Evolutionary conservation across 2,113 vertebrate species (phyloP), one percentile per base, ranked within the genome.

Genomic region (Sardina pilchardus): DNA sequence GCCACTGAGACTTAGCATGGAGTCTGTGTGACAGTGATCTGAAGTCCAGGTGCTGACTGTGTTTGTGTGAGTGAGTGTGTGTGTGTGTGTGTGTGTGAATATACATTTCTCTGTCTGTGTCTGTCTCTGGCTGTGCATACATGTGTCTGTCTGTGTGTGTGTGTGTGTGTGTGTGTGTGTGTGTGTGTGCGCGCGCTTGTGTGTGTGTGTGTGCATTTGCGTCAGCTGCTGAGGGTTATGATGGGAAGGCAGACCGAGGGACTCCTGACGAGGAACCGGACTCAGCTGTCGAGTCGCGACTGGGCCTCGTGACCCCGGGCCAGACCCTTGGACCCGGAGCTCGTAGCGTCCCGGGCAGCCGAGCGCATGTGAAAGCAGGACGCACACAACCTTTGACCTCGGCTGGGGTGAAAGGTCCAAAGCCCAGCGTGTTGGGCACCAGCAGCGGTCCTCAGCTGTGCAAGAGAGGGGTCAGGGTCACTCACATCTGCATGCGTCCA

Each of bases 351-450:
- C 36, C 10, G n/a, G 44, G 48, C 30, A 48, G 36, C 12, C 17
- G 34, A 36, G 63, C 42, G 67, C 30, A 34, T 44, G 44, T 10
- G 12, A 34, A 83, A 24, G 44, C 75, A 81, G 86, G 84, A 71
- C n/a, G 42, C 81, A 21, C 26, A 24, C 78, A 82, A 88, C 85
- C 86, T 84, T 63, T 89, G 85, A 90, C 85, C 86, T 26, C 45
- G 9, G 59, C 39, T 59, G 48, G 80, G 82, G 56, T 75, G 53
- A 85, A 81, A 83, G 81, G 53, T 83, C 67, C 30, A 21, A 36
- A 8, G 44, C 67, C 63, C 56, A 71, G 63, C 2, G 63, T 71
- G n/a, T 71, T 75, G 30, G 67, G 67, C 67, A 36, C 30, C 26
- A 36, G 12, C 10, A 10, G 30, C 24, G 6, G 47, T 71, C 34